Base-by-base conservation (phyloP, 1,140 invertebrate species). In the Leptonema lineaticorne region DNA sequence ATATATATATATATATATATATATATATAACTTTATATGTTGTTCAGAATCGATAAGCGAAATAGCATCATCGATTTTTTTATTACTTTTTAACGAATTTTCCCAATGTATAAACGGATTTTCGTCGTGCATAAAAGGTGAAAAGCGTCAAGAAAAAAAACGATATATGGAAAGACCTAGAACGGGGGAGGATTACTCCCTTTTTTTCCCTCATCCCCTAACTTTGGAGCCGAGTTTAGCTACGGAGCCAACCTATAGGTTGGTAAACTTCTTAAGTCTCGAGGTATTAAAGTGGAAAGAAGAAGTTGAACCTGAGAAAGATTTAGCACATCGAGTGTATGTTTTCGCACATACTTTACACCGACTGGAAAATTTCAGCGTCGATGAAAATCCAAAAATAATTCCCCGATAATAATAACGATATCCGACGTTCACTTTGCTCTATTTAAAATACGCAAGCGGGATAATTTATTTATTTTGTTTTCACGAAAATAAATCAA, bases 401-500 rank as follows among this genome's bases (percentile, higher is more conserved):
- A n/a, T n/a, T n/a, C n/a, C n/a, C n/a, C n/a, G n/a, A n/a, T n/a
- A n/a, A n/a, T n/a, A n/a, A n/a, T n/a, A n/a, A n/a, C n/a, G n/a
- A n/a, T n/a, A n/a, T n/a, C n/a, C n/a, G n/a, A n/a, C n/a, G n/a
- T n/a, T n/a, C n/a, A n/a, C n/a, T n/a, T n/a, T n/a, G n/a, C n/a
- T n/a, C n/a, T n/a, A n/a, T n/a, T n/a, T n/a, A n/a, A n/a, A n/a
- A n/a, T n/a, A n/a, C n/a, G n/a, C n/a, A n/a, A n/a, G n/a, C n/a
- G n/a, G n/a, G n/a, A n/a, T n/a, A n/a, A n/a, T n/a, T n/a, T n/a
- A 62, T 62, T 62, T 14, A 45, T 62, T 62, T 62, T 8, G 27
- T 59, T 62, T 2, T 29, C 9, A 16, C 14, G 62, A 28, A 64
- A 48, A 50, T 64, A 64, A 64, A 64, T 64, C 62, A 64, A 64